Evolutionary conservation across 2,797 vertebrate species (phyloP), one percentile per base, ranked within the genome.

Genomic region (Arremon brunneinucha): DNA sequence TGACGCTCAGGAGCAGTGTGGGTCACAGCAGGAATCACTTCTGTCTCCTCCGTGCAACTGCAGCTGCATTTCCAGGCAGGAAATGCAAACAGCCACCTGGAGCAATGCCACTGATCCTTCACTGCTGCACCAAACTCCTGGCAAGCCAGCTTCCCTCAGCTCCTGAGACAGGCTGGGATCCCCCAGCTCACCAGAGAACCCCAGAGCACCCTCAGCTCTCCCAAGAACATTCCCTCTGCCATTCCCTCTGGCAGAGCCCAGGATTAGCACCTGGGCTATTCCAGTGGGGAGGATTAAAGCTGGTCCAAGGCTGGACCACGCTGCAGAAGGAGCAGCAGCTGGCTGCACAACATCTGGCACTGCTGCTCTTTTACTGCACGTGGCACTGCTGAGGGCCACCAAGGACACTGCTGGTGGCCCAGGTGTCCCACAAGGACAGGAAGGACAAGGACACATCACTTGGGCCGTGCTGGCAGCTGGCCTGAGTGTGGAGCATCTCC

Each of bases 401-500:
- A 3, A 9, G 0, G 0, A 28, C 7, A 12, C 12, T 11, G 57
- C 70, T 75, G 0, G 0, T 11, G n/a, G 63, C 63, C 57, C 49
- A 26, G 62, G 57, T 4, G 3, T 43, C 68, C 69, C 34, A 15
- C 26, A 11, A 41, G 53, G 52, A 44, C 55, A 35, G 35, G 22
- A 60, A 35, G 46, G 81, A 63, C 34, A 52, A 47, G 55, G 46
- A n/a, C 35, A 9, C 0, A 0, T 15, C 3, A 11, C 62, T 2
- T 15, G 60, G 64, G 35, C 47, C 23, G 52, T 41, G 75, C 6
- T 34, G 41, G 59, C 41, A 82, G 62, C 67, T 23, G 32, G 34
- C 28, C 41, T 49, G 55, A 26, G 32, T 4, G 11, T 20, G 32
- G 64, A 83, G 39, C 49, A n/a, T 6, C 22, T 37, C 26, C 18